A percentile compares a stretch with the other conserved stretches of the same genome.
Evolutionary conservation across 2,888 invertebrate genomes (phyloP).

Genomic region (Plagodis pulveraria): DNA sequence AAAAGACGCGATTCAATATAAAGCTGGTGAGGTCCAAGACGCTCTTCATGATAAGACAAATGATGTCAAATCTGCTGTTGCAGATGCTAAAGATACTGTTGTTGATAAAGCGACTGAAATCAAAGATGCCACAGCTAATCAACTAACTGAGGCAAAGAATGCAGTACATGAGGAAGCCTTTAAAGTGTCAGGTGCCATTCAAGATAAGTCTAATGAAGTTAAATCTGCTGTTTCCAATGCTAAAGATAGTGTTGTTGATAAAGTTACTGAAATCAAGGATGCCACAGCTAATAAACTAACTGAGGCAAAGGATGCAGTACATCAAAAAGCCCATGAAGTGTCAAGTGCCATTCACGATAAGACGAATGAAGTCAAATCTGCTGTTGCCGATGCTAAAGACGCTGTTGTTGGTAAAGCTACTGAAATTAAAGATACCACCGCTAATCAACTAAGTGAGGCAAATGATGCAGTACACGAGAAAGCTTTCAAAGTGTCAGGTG

Average conservation of each 20-base stretch:
- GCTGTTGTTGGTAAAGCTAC: constrained; percentile 46
- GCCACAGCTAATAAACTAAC: constrained; percentile 30
- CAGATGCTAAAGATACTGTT: constrained; percentile 40
- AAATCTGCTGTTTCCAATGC: constrained; percentile 32
- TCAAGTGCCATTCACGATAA: constrained; percentile 37
- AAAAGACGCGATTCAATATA: constrained; percentile 43
- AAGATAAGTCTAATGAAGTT: constrained; percentile 47
- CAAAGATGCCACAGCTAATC: constrained; percentile 36
- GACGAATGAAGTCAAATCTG: constrained; percentile 35
- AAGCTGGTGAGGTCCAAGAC: constrained; percentile 35
- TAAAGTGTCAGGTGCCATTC: constrained; percentile 47
- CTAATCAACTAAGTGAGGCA: constrained; percentile 37
- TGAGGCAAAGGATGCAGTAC: constrained; percentile 49
- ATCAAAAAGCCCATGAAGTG: constrained; percentile 37
- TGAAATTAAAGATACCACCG: constrained; percentile 36
- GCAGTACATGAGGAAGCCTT: constrained; percentile 47
- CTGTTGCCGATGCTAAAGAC: constrained; percentile 37
- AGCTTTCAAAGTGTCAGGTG: constrained; percentile 44
- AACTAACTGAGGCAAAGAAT: constrained; percentile 36
- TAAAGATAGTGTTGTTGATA: constrained; percentile 25
- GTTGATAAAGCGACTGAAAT: constrained; percentile 45
- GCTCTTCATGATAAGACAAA: constrained; percentile 39
- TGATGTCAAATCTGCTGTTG: constrained; percentile 33
- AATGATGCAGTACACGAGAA: constrained; percentile 46
- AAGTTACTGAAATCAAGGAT: constrained; percentile 45